Percentiles rank a stretch among this genome's conserved stretches.
Evolutionary conservation across 2,797 vertebrate genomes (phyloP).

Genomic region (Carduelis carduelis): DNA sequence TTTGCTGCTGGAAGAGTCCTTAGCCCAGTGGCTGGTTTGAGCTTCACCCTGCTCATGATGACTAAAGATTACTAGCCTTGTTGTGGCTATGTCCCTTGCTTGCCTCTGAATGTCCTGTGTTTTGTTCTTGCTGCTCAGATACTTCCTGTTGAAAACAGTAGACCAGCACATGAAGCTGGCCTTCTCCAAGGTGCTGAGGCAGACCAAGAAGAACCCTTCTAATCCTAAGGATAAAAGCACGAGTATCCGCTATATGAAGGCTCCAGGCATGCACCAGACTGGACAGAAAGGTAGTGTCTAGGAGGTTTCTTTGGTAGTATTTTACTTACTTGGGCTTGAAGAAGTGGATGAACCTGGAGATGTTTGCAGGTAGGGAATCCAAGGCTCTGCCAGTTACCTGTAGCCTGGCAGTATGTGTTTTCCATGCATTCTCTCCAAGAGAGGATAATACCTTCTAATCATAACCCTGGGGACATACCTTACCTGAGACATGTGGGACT

Average conservation of each 20-base stretch:
- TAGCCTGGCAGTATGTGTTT: background rate
- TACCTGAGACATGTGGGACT: background rate
- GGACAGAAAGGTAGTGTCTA: slow-evolving; percentile 90
- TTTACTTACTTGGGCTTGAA: slow-evolving; percentile 20
- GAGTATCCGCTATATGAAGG: slow-evolving; percentile 93
- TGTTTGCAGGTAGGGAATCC: slow-evolving; percentile 9
- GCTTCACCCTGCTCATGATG: background rate
- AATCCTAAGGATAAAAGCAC: slow-evolving; percentile 98
- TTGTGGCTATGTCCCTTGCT: background rate
- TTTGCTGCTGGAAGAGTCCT: background rate
- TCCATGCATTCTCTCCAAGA: background rate
- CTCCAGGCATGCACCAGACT: slow-evolving; percentile 87
- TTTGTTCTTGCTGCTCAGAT: slow-evolving; percentile 75
- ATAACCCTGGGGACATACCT: background rate
- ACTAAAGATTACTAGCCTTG: background rate
- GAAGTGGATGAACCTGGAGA: background rate
- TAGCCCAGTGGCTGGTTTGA: background rate
- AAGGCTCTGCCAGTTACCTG: background rate
- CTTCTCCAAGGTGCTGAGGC: slow-evolving; percentile 94
- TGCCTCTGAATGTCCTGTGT: background rate
- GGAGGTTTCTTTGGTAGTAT: background rate
- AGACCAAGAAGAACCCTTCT: slow-evolving; percentile 95
- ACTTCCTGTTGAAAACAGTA: slow-evolving; percentile 93
- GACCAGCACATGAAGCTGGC: slow-evolving; percentile 96
- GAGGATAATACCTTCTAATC: background rate